phyloP scores from a whole-genome alignment of 2,797 vertebrate genomes.

The Rhynchotus rufescens region DNA sequence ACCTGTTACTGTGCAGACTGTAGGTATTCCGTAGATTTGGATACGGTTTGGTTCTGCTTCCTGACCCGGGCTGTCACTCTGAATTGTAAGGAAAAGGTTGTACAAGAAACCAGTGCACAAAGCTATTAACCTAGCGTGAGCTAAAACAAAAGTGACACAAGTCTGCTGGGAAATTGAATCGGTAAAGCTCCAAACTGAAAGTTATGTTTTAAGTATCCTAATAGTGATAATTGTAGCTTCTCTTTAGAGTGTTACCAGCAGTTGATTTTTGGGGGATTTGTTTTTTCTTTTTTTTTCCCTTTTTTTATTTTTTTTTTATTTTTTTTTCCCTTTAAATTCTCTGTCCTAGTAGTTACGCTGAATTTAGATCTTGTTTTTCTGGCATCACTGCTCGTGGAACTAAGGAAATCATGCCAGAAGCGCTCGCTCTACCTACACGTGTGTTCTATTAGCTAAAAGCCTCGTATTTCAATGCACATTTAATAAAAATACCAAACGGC shows the following conservation, averaged over 20 bases:
- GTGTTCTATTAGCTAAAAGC: slow-evolving; percentile 61
- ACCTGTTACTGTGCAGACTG: rapidly evolving
- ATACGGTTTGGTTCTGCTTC: not conserved
- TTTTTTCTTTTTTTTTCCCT: not conserved
- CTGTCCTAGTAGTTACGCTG: slow-evolving; percentile 30
- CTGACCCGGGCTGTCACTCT: not conserved
- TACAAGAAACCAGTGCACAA: not conserved
- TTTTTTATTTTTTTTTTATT: not conserved
- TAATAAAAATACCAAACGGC: slow-evolving; percentile 69
- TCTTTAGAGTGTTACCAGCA: not conserved
- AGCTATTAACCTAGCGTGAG: not conserved
- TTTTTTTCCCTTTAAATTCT: rapidly evolving
- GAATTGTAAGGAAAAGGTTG: rapidly evolving
- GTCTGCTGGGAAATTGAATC: not conserved
- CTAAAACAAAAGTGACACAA: not conserved
- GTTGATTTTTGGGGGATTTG: not conserved
- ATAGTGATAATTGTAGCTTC: not conserved
- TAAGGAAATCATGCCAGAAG: slow-evolving; percentile 16
- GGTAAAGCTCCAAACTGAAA: not conserved
- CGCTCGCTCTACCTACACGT: slow-evolving; percentile 59
- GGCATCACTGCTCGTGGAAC: slow-evolving; percentile 34
- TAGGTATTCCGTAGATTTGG: not conserved
- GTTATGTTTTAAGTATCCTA: not conserved
- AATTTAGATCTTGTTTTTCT: slow-evolving; percentile 62
- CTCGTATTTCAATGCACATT: slow-evolving; percentile 53